phyloP scores from a whole-genome alignment of 2,888 invertebrate species.

The Hirtodrosophila duncani region DNA sequence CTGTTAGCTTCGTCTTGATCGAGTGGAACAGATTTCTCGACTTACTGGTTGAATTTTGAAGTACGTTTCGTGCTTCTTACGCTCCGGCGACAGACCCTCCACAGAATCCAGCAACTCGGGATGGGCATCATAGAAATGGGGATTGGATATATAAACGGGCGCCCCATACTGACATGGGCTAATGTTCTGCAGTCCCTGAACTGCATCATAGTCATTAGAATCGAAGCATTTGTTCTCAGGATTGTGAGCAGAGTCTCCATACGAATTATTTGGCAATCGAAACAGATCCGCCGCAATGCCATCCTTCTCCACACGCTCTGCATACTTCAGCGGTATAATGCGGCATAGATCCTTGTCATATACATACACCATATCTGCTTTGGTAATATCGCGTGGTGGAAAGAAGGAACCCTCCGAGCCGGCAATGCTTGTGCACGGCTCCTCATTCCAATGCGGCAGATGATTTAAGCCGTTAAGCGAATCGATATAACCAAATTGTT shows the following conservation, averaged over 20 bases:
- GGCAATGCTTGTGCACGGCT: conserved; percentile 85
- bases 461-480: conserved; percentile 87
- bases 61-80: conserved; percentile 85
- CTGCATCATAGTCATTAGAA: conserved; percentile 83
- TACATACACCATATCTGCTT: conserved; percentile 84
- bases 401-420: conserved; percentile 91
- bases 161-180: conserved; percentile 93
- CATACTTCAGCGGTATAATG: conserved; percentile 86
- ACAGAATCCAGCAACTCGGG: conserved; percentile 83
- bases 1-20: neutral
- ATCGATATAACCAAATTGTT: conserved; percentile 88
- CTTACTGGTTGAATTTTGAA: conserved; percentile 91
- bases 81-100: conserved; percentile 85
- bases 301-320: conserved; percentile 84
- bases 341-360: conserved; percentile 94
- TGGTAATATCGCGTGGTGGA: conserved; percentile 86
- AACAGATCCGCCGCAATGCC: conserved; percentile 87
- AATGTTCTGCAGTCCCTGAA: conserved; percentile 89
- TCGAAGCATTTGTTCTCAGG: conserved; percentile 87
- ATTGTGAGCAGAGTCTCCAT: conserved; percentile 83
- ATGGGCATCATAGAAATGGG: conserved; percentile 92
- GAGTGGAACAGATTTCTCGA: neutral
- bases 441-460: conserved; percentile 86
- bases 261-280: conserved; percentile 84
- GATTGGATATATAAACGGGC: conserved; percentile 92